Evolutionary conservation across 2,113 vertebrate species (phyloP), one percentile per base, ranked within the genome.

Genomic region (Jacana jacana): DNA sequence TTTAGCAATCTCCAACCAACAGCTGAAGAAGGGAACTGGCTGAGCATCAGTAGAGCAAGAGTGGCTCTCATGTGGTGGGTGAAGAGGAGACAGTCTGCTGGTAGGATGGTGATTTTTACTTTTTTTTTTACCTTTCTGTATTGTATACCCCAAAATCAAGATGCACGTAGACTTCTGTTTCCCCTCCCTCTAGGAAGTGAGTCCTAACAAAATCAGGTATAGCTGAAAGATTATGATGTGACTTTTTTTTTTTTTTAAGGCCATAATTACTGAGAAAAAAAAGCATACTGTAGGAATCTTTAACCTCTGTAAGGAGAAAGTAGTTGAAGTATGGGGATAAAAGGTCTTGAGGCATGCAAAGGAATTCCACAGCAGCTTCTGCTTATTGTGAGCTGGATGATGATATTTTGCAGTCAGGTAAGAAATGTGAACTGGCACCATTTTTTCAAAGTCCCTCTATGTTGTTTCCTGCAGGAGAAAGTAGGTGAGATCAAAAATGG

Each of bases 91-190:
- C 71, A 71, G 37, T 78, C 60, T 88, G 61, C 78, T 75, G 89
- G 87, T 88, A 95, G 48, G 65, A 66, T 8, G 42, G 55, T 9
- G 10, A 3, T 52, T 79, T 42, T 42, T 40, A 3, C 48, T 79
- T 42, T 42, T 40, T 40, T 42, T 91, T 84, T 11, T 8, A 25
- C 3, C 18, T 70, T 96, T 70, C 27, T 95, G 18, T 57, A 14
- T 80, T 61, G 64, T 31, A 11, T 46, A 20, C 3, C 46, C 17
- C 12, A 19, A 30, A 18, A 6, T 70, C 10, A 55, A 4, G 44
- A 22, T 52, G 11, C 1, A 3, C 9, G 31, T 8, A 23, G 51
- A 13, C 2, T 1, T 9, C 5, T 9, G 13, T 66, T 63, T 6
- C 24, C 7, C 30, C 4, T 65, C n/a, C 20, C 22, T 63, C 16